Conservation (phyloP, 1,140 invertebrate genomes). For the Vollenhovia emeryi region DNA sequence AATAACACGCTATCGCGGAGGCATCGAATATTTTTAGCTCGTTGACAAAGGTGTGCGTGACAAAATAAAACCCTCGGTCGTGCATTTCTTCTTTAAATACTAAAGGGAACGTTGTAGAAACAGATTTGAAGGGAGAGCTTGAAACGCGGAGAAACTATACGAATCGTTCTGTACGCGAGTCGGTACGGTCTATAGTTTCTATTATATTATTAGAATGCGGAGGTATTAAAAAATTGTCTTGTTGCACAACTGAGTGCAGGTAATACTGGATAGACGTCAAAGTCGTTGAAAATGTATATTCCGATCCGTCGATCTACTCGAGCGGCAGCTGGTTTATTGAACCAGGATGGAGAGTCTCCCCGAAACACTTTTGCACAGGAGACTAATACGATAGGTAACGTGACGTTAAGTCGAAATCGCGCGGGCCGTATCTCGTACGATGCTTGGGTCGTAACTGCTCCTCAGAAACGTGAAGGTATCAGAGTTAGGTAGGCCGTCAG, state of each 20-base stretch:
- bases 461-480: conserved; percentile 75
- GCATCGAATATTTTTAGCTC: not conserved
- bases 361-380: conserved; percentile 61
- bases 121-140: not conserved
- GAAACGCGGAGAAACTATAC: not conserved
- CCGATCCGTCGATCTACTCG: conserved; percentile 7
- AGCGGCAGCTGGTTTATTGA: conserved; percentile 34
- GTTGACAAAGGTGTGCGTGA: not conserved
- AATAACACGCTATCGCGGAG: not conserved
- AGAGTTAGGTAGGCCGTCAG: conserved; percentile 76
- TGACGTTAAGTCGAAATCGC: conserved; percentile 79
- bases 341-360: not conserved
- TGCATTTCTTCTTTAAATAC: not conserved
- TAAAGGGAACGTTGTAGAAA: not conserved
- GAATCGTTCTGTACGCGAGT: not conserved
- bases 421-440: conserved; percentile 52
- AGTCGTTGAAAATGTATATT: conserved; percentile 4
- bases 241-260: not conserved
- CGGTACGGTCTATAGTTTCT: not conserved
- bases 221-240: not conserved
- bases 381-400: conserved; percentile 81
- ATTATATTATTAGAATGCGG: not conserved
- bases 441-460: conserved; percentile 67
- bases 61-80: not conserved
- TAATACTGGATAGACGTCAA: not conserved